Evolutionary conservation across 2,797 vertebrate genomes (phyloP).

Genomic region (Melanotaenia boesemani): DNA sequence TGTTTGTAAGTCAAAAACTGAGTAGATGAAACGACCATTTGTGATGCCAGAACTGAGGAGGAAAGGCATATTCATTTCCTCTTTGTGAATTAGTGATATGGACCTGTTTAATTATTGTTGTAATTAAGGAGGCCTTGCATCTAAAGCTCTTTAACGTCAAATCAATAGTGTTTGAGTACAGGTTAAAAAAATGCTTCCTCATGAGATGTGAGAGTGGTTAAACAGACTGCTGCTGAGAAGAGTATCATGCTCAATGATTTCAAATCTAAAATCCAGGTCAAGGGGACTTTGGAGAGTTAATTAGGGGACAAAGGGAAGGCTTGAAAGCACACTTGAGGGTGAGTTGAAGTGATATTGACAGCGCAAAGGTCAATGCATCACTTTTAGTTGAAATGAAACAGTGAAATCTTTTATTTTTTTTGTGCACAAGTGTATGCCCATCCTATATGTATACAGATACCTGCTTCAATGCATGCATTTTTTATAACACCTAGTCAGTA

Average conservation of each 20-base stretch:
- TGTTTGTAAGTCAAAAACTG: slow-evolving; percentile 42
- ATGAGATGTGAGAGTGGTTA: slow-evolving; percentile 5
- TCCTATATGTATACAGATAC: slow-evolving; percentile 10
- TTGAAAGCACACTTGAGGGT: slow-evolving; percentile 61
- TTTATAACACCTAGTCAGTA: slow-evolving; percentile 53
- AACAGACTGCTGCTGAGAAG: slow-evolving; percentile 3
- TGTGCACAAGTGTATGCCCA: background rate
- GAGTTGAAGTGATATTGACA: slow-evolving; percentile 21
- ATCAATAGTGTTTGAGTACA: slow-evolving; percentile 11
- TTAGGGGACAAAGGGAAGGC: slow-evolving; percentile 55
- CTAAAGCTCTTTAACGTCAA: slow-evolving; percentile 19
- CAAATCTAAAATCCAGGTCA: slow-evolving; percentile 55
- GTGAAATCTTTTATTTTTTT: background rate
- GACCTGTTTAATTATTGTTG: slow-evolving; percentile 25
- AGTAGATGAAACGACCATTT: slow-evolving; percentile 29
- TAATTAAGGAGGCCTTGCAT: slow-evolving; percentile 17
- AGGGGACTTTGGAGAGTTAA: slow-evolving; percentile 57
- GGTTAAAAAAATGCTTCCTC: slow-evolving; percentile 12
- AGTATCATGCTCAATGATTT: slow-evolving; percentile 33
- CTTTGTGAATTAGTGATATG: background rate
- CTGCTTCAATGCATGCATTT: slow-evolving; percentile 17
- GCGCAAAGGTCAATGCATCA: slow-evolving; percentile 49
- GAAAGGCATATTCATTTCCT: slow-evolving; percentile 9
- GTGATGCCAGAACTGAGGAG: slow-evolving; percentile 30
- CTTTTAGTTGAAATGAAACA: slow-evolving; percentile 9